These are phyloP conservation scores for Darevskia nairensis DNA, from an alignment of 2,797 vertebrate species.

Conservation along the genomic window DNA sequence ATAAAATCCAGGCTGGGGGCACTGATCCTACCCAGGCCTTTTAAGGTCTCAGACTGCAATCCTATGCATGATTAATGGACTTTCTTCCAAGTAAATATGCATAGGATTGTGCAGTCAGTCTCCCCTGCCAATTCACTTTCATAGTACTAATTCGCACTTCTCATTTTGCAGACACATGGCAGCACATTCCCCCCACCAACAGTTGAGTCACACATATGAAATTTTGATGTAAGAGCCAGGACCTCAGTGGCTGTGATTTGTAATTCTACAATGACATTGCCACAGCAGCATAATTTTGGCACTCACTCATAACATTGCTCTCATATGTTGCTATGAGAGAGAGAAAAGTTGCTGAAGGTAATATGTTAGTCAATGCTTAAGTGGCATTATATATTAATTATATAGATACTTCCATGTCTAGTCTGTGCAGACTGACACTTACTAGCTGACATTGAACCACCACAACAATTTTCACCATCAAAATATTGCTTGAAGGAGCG, in stretches of 20 bases:
- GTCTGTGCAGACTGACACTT: background rate
- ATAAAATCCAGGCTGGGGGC: background rate
- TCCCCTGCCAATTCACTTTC: background rate
- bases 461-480: background rate
- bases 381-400: background rate
- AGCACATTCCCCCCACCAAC: background rate
- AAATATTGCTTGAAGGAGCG: conserved; percentile 12
- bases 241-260: background rate
- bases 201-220: background rate
- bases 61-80: background rate
- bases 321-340: background rate
- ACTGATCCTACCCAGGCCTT: background rate
- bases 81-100: background rate
- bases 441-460: conserved; percentile 11
- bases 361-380: background rate
- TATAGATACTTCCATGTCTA: background rate
- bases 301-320: background rate
- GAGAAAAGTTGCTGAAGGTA: background rate
- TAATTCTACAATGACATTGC: background rate
- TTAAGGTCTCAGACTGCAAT: background rate
- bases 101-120: background rate
- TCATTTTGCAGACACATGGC: background rate
- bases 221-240: background rate
- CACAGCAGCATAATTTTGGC: background rate
- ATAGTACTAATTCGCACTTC: background rate